A percentile compares a stretch with the other conserved stretches of the same genome.
Conservation (phyloP, 1,140 invertebrate species). For the Drosophila nannoptera region DNA sequence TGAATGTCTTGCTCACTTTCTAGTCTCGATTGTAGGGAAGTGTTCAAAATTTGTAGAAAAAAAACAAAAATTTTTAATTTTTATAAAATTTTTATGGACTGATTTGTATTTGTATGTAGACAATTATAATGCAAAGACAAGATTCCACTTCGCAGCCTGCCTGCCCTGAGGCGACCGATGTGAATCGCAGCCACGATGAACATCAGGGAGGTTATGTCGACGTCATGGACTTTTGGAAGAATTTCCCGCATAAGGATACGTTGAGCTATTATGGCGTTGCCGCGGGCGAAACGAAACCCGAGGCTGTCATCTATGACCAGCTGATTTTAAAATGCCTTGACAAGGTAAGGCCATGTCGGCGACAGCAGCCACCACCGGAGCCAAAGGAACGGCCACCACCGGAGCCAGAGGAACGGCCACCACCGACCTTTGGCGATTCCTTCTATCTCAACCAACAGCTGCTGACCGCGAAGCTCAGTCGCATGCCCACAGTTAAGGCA, state of each 20-base stretch:
- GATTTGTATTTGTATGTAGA: no score
- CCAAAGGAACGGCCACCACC: neutral
- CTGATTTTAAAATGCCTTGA: slow-evolving; percentile 10
- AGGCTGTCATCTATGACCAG: slow-evolving; percentile 5
- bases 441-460: slow-evolving; percentile 3
- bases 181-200: no score
- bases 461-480: neutral
- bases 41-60: no score
- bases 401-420: neutral
- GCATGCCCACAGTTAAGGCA: neutral
- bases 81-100: no score
- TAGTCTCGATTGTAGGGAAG: no score
- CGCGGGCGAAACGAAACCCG: neutral
- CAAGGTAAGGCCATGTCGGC: neutral
- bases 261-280: slow-evolving; percentile 16
- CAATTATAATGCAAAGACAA: no score
- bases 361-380: neutral
- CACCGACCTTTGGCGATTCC: no score
- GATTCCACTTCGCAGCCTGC: no score
- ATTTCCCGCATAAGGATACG: slow-evolving; percentile 14
- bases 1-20: no score
- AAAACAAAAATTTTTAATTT: no score
- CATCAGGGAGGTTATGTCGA: neutral
- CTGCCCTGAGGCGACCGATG: no score
- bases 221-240: slow-evolving; percentile 17